A percentile compares a stretch with the other conserved stretches of the same genome.
phyloP scores from a whole-genome alignment of 2,888 invertebrate species.

The Polydrusus cervinus region DNA sequence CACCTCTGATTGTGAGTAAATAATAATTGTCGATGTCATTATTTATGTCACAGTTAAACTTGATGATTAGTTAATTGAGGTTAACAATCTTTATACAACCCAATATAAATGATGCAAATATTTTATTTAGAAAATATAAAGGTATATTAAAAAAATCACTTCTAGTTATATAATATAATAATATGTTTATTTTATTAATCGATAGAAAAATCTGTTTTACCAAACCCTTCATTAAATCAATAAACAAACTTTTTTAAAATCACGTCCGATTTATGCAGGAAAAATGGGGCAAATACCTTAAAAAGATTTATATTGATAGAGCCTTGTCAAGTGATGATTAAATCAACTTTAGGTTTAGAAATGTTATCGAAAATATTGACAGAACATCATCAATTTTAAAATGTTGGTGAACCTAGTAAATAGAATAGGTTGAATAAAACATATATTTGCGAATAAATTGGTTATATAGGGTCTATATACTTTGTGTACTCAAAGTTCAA shows the following conservation, averaged over 20 bases:
- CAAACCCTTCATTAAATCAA: not conserved
- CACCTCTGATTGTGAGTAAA: too few relatives aligned
- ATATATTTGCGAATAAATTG: not conserved
- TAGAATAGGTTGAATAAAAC: constrained; percentile 1
- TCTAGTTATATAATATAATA: too few relatives aligned
- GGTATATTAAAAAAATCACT: too few relatives aligned
- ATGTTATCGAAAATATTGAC: constrained; percentile 23
- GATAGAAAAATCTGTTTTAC: too few relatives aligned
- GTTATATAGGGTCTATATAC: not conserved
- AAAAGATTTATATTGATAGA: constrained; percentile 18
- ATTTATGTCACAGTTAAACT: too few relatives aligned
- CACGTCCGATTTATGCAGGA: constrained; percentile 10
- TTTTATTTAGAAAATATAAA: too few relatives aligned
- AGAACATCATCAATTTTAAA: constrained; percentile 18
- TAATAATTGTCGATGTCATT: too few relatives aligned
- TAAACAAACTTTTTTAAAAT: constrained; percentile 6
- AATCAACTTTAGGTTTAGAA: constrained; percentile 13
- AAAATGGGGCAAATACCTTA: constrained; percentile 4
- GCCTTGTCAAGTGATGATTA: constrained; percentile 21
- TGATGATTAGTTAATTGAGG: too few relatives aligned
- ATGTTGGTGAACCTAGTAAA: constrained; percentile 5
- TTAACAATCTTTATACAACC: too few relatives aligned
- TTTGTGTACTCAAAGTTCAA: too few relatives aligned
- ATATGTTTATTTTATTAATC: too few relatives aligned
- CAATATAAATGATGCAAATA: too few relatives aligned